Conservation (phyloP, 1,140 invertebrate genomes). For the Eueides isabella region DNA sequence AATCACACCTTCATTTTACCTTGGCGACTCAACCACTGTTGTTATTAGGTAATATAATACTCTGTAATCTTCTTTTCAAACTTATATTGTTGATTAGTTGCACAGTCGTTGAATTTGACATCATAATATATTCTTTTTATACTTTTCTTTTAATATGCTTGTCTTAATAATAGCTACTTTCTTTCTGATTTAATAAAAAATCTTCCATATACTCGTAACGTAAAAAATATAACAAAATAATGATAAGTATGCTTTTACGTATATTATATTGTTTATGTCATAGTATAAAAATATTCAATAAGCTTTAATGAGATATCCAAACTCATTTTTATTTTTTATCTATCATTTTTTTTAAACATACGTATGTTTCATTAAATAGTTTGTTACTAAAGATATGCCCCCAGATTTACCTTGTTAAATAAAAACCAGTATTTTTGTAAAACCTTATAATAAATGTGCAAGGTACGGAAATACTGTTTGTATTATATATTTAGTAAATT, state of each 20-base stretch:
- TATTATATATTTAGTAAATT: constrained; percentile 62
- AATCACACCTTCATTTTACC: constrained; percentile 85
- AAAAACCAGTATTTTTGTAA: constrained; percentile 24
- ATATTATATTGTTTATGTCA: neutral
- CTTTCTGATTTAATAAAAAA: neutral
- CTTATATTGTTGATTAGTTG: neutral
- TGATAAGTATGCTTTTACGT: neutral
- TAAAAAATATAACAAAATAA: neutral
- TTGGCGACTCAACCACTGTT: constrained; percentile 86
- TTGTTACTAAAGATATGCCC: neutral
- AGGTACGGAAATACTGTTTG: constrained; percentile 21
- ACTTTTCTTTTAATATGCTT: neutral
- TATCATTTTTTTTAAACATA: neutral
- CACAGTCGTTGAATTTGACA: no score
- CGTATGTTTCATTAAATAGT: neutral
- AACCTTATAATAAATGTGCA: constrained; percentile 25
- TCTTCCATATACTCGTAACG: neutral
- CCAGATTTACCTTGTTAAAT: neutral
- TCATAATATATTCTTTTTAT: neutral
- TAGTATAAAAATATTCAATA: neutral
- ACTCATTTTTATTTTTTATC: no score
- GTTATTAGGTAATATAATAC: constrained; percentile 84
- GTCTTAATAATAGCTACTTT: neutral
- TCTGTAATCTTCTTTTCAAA: constrained; percentile 3
- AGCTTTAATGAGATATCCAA: neutral